A percentile compares a stretch with the other conserved stretches of the same genome.
phyloP scores from a whole-genome alignment of 2,113 vertebrate genomes.

The Clarias gariepinus region DNA sequence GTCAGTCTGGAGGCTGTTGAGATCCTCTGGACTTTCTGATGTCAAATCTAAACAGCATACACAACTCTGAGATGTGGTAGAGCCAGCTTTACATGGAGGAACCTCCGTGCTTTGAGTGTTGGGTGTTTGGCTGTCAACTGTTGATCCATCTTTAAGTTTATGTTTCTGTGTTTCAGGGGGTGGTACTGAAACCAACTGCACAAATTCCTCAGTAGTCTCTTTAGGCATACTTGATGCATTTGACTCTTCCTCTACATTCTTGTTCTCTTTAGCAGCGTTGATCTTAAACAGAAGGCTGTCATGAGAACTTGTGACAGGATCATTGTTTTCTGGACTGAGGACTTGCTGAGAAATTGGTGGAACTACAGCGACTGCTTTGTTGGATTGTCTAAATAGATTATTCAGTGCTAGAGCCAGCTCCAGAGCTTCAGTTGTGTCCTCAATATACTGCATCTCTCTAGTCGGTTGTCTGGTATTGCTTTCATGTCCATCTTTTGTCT shows the following conservation, averaged over 20 bases:
- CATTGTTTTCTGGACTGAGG: neutral
- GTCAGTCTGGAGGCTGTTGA: neutral
- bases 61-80: neutral
- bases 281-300: conserved; percentile 36
- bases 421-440: conserved; percentile 10
- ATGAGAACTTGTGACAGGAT: neutral
- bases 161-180: neutral
- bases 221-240: neutral
- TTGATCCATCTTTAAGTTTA: neutral
- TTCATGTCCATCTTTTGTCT: neutral
- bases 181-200: neutral
- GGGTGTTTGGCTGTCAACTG: neutral
- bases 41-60: neutral
- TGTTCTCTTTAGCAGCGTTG: neutral
- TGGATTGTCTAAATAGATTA: conserved; percentile 1
- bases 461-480: neutral
- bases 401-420: conserved; percentile 16
- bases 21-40: neutral
- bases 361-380: conserved; percentile 54
- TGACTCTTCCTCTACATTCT: neutral
- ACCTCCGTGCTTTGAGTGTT: neutral
- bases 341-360: conserved; percentile 52
- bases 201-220: neutral
- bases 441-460: neutral
- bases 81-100: neutral